Conservation (phyloP, 2,113 vertebrate species). For the Delphinapterus leucas region DNA sequence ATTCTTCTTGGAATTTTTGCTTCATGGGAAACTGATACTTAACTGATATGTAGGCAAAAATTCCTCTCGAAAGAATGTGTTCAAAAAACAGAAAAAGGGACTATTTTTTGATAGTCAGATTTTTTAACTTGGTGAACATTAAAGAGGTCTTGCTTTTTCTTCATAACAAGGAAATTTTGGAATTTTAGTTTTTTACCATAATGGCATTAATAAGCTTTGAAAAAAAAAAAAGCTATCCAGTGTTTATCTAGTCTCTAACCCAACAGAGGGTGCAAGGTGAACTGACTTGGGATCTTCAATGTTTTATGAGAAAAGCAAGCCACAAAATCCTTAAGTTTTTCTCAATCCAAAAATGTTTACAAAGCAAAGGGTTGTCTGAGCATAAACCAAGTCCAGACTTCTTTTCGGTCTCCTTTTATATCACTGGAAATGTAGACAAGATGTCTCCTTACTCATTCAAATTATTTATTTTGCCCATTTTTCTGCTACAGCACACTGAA, state of each 20-base stretch:
- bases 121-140: conserved; percentile 1
- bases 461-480: not conserved
- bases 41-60: not conserved
- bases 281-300: not conserved
- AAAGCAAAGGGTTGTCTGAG: not conserved
- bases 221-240: not conserved
- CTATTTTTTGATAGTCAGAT: not conserved
- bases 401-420: not conserved
- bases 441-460: not conserved
- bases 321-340: not conserved
- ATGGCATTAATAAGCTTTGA: not conserved
- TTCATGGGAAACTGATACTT: not conserved
- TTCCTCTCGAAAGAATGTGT: not conserved
- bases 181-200: not conserved
- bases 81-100: conserved; percentile 13
- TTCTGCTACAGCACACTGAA: not conserved
- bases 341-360: not conserved
- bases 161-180: not conserved
- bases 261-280: not conserved
- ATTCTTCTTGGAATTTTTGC: conserved; percentile 22
- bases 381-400: not conserved
- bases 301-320: not conserved
- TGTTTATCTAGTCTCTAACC: not conserved
- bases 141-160: not conserved
- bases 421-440: not conserved